Evolutionary conservation across 1,140 invertebrate species (phyloP).

Genomic region (Hyphantria cunea): DNA sequence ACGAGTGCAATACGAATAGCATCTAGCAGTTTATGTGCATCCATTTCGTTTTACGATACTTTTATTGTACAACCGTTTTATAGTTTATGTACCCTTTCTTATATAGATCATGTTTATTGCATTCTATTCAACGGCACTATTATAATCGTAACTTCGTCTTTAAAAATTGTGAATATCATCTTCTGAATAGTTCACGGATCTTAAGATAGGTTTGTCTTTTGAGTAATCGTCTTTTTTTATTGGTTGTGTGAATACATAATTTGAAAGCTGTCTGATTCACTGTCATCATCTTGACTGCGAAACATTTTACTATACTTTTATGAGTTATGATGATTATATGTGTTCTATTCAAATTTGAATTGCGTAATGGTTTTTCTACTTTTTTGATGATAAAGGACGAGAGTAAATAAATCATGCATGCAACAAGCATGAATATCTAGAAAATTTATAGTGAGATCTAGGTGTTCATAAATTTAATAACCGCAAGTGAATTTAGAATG

Average conservation of each 20-base stretch:
- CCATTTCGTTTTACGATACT: slow-evolving; percentile 33
- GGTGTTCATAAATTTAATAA: too few species aligned
- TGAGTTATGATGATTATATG: too few species aligned
- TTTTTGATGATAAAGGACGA: too few species aligned
- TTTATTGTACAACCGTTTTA: slow-evolving; percentile 34
- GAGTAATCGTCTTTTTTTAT: background rate
- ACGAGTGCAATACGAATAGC: slow-evolving; percentile 13
- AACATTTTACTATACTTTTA: background rate
- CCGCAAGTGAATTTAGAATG: too few species aligned
- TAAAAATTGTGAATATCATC: slow-evolving; percentile 12
- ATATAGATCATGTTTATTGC: slow-evolving; percentile 18
- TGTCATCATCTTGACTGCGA: background rate
- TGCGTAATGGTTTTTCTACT: too few species aligned
- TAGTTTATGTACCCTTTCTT: slow-evolving; percentile 27
- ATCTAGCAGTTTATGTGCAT: slow-evolving; percentile 18
- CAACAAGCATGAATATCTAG: too few species aligned
- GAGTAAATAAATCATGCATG: too few species aligned
- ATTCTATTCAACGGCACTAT: slow-evolving; percentile 7
- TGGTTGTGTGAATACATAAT: background rate
- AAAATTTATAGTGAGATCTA: too few species aligned
- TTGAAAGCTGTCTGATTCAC: background rate
- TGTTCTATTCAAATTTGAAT: too few species aligned
- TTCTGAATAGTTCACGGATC: background rate
- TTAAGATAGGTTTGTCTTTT: background rate
- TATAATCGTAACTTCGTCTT: background rate